Base-by-base conservation (phyloP, 2,113 vertebrate species). In the Megaceryle torquata region DNA sequence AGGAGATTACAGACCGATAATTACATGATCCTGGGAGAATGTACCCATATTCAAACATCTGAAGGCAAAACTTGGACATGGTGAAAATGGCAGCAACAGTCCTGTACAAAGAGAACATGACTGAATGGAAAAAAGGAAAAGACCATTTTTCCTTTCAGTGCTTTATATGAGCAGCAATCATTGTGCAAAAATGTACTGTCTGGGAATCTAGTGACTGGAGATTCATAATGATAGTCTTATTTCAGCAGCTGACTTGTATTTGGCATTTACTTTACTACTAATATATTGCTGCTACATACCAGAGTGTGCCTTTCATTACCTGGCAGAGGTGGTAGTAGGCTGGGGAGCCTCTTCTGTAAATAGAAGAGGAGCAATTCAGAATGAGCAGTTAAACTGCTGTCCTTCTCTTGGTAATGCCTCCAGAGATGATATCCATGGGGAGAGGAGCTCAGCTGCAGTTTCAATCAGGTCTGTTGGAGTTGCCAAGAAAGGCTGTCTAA, bases 1-100 rank as follows among this genome's bases (percentile, higher is more conserved):
- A 15, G 82, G 46, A 91, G 95, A 64, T 88, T 77, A 70, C 80
- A 91, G 83, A 79, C 80, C 86, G 88, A 72, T 91, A 93, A 94
- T 88, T 89, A 69, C 25, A 51, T 15, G 78, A 79, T 78, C 50
- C 67, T 90, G 50, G 41, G 88, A 93, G 83, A 84, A 88, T 1
- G 15, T 39, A 43, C 35, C 6, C 5, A 24, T 85, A 26, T 63
- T 75, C 61, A 82, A 70, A 61, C 0, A 0, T 76, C 86, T 84
- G 86, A 53, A 88, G 80, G 54, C 39, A 92, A 48, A 67, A 57
- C 15, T 6, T 76, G 70, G 48, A 39, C 12, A 1, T 13, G 41
- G 35, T 91, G 86, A 75, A 39, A 93, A 68, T 8, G 39, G 51
- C 77, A 96, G 92, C 21, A 59, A 4, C 15, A 78, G 71, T 64